Evolutionary conservation across 2,888 invertebrate species (phyloP).

Genomic region (Stenurella melanura): DNA sequence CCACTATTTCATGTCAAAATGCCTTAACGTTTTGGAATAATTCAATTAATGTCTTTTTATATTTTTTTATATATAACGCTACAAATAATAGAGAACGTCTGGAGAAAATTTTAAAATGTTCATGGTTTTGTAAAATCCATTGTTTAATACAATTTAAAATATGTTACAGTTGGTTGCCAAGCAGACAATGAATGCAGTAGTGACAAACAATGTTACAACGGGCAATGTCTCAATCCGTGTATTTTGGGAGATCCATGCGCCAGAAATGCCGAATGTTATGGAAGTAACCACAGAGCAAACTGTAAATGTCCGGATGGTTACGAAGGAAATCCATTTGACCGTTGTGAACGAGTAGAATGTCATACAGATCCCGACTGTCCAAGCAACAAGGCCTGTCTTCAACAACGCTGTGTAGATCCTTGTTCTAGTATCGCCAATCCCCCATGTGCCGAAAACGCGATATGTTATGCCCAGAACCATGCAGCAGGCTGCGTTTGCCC

Average conservation of each 20-base stretch:
- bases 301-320: conserved; percentile 87
- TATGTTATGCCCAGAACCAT: conserved; percentile 88
- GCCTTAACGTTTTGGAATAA: too few relatives aligned
- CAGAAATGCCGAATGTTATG: conserved; percentile 88
- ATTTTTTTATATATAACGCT: too few relatives aligned
- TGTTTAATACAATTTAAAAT: conserved; percentile 12
- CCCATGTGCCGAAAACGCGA: conserved; percentile 89
- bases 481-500: conserved; percentile 89
- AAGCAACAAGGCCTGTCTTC: conserved; percentile 82
- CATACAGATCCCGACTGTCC: conserved; percentile 87
- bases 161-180: conserved; percentile 84
- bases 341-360: conserved; percentile 87
- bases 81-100: neutral
- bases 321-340: conserved; percentile 86
- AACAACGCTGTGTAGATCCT: conserved; percentile 86
- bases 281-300: conserved; percentile 85
- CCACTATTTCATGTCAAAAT: too few relatives aligned
- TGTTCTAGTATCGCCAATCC: conserved; percentile 80
- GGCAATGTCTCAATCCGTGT: conserved; percentile 89
- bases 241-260: conserved; percentile 87
- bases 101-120: neutral
- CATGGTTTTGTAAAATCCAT: neutral
- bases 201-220: conserved; percentile 87
- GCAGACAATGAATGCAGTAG: conserved; percentile 88
- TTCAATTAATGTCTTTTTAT: too few relatives aligned